Evolutionary conservation across 1,140 invertebrate genomes (phyloP).

Genomic region (Drosophila eugracilis): DNA sequence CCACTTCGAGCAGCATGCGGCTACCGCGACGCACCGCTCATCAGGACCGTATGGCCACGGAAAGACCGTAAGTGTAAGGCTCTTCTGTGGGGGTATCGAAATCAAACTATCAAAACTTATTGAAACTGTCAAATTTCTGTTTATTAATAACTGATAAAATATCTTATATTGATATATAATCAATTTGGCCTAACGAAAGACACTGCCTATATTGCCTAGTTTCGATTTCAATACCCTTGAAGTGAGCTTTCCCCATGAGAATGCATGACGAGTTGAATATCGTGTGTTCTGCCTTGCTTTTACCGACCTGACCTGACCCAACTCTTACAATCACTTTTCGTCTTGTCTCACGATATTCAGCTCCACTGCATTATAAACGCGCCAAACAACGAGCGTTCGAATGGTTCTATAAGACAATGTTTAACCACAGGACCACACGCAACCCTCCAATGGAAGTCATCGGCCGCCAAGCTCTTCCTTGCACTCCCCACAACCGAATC

Average conservation of each 20-base stretch:
- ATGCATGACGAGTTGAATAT: constrained; percentile 83
- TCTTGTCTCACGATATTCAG: constrained; percentile 82
- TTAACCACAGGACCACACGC: constrained; percentile 84
- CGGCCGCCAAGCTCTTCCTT: constrained; percentile 84
- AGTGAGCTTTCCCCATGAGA: constrained; percentile 28
- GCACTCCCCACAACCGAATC: constrained; percentile 81
- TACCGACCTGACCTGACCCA: constrained; percentile 15
- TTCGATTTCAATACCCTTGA: constrained; percentile 27
- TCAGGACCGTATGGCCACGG: constrained; percentile 83
- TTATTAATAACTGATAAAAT: background rate
- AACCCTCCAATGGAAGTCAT: constrained; percentile 81
- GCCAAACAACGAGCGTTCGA: constrained; percentile 84
- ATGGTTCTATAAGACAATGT: constrained; percentile 85
- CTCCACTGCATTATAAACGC: constrained; percentile 85
- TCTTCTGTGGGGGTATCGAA: constrained; percentile 13
- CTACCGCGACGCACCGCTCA: constrained; percentile 84
- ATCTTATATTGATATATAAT: background rate
- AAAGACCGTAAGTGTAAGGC: constrained; percentile 79
- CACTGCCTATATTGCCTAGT: background rate
- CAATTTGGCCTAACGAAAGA: background rate
- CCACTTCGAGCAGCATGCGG: constrained; percentile 92
- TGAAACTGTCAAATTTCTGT: too few relatives aligned
- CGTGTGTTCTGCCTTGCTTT: constrained; percentile 59
- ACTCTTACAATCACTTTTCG: constrained; percentile 64
- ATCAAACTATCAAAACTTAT: constrained; percentile 10